phyloP scores from a whole-genome alignment of 2,888 invertebrate genomes.

The Drosophila anomalata region DNA sequence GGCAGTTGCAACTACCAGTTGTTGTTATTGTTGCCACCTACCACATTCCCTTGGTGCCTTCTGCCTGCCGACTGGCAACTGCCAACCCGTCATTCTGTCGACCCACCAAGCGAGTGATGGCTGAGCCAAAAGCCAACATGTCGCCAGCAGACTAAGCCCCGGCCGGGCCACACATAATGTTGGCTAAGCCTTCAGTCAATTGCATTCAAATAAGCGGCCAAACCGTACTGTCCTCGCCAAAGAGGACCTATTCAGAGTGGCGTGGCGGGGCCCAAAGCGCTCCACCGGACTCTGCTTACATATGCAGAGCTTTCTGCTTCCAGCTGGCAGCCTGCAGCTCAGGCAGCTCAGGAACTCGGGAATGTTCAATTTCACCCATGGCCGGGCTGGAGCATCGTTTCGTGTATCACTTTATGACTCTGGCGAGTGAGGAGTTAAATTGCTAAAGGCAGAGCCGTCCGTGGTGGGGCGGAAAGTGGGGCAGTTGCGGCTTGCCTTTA shows the following conservation, averaged over 20 bases:
- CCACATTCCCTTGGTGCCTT: conserved; percentile 6
- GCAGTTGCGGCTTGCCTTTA: conserved; percentile 50
- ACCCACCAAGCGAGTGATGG: conserved; percentile 43
- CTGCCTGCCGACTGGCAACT: conserved; percentile 10
- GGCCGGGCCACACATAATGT: conserved; percentile 62
- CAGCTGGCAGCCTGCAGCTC: conserved; percentile 18
- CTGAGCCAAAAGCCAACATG: conserved; percentile 73
- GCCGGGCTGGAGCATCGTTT: conserved; percentile 42
- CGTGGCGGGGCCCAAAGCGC: conserved; percentile 16
- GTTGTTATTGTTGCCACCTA: conserved; percentile 31
- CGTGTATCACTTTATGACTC: conserved; percentile 64
- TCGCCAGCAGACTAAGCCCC: conserved; percentile 71
- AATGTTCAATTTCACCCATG: conserved; percentile 67
- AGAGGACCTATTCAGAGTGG: not conserved
- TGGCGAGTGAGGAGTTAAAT: conserved; percentile 10
- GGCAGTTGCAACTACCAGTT: conserved; percentile 45
- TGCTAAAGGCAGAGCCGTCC: not conserved
- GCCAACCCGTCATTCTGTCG: conserved; percentile 14
- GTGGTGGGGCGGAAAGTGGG: conserved; percentile 16
- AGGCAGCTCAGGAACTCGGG: conserved; percentile 37
- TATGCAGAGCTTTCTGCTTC: conserved; percentile 43
- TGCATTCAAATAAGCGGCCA: conserved; percentile 74
- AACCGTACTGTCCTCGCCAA: conserved; percentile 3
- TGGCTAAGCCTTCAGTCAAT: conserved; percentile 72
- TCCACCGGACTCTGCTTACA: conserved; percentile 36